Evolutionary conservation across 1,140 invertebrate species (phyloP).

Genomic region (Callitettix versicolor): DNA sequence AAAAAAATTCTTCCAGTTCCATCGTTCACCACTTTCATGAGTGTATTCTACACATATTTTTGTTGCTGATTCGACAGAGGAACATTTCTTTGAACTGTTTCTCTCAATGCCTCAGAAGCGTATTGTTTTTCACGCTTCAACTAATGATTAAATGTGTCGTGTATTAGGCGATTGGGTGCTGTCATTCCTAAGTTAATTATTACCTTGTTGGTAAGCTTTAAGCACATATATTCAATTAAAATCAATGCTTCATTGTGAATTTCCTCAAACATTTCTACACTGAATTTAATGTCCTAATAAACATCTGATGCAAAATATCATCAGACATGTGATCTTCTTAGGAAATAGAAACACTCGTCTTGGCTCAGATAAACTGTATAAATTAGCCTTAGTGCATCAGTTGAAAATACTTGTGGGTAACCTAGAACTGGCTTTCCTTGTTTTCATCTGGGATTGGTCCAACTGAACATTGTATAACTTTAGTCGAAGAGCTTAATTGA

Average conservation of each 20-base stretch:
- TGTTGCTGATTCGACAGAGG: too few relatives aligned
- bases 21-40: too few relatives aligned
- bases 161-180: neutral
- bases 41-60: too few relatives aligned
- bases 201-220: slow-evolving; percentile 22
- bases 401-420: slow-evolving; percentile 25
- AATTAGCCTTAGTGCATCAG: slow-evolving; percentile 26
- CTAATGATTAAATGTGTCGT: neutral
- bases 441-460: too few relatives aligned
- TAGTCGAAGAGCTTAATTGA: too few relatives aligned
- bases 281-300: slow-evolving; percentile 13
- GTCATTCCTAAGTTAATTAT: slow-evolving; percentile 15
- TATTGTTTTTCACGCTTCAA: neutral
- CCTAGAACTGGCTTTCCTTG: slow-evolving; percentile 24
- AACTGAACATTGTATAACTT: too few relatives aligned
- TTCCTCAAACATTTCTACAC: slow-evolving; percentile 24
- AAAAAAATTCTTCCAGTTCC: too few relatives aligned
- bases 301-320: slow-evolving; percentile 27
- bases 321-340: slow-evolving; percentile 29
- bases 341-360: slow-evolving; percentile 32
- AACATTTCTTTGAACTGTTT: neutral
- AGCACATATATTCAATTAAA: slow-evolving; percentile 32
- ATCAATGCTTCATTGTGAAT: slow-evolving; percentile 30
- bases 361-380: slow-evolving; percentile 31
- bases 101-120: neutral